Evolutionary conservation across 1,140 invertebrate species (phyloP).

Genomic region (Andrena cerasifolii): DNA sequence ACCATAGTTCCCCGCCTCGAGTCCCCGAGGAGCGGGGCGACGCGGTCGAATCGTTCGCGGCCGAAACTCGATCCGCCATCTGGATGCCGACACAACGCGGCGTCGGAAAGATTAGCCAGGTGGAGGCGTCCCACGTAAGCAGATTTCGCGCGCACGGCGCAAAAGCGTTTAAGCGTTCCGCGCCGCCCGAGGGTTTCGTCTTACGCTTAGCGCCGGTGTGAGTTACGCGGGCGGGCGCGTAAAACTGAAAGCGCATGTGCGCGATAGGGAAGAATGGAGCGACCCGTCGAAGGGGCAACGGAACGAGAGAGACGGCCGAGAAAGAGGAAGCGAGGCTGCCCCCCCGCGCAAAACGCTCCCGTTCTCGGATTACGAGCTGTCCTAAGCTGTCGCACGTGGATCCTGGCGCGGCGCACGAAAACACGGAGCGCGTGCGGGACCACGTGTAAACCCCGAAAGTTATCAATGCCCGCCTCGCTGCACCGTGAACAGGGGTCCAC

Average conservation of each 20-base stretch:
- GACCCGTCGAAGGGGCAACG: slow-evolving; percentile 38
- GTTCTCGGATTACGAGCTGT: slow-evolving; percentile 70
- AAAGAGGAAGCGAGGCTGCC: neutral
- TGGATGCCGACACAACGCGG: slow-evolving; percentile 9
- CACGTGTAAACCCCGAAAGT: slow-evolving; percentile 37
- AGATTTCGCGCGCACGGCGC: slow-evolving; percentile 24
- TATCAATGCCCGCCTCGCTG: slow-evolving; percentile 32
- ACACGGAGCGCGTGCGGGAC: slow-evolving; percentile 49
- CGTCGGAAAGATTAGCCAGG: slow-evolving; percentile 52
- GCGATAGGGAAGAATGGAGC: slow-evolving; percentile 32
- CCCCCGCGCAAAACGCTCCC: slow-evolving; percentile 50
- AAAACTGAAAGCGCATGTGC: slow-evolving; percentile 1
- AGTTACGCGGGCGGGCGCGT: neutral
- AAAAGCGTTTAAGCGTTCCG: slow-evolving; percentile 21
- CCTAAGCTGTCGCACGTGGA: slow-evolving; percentile 49
- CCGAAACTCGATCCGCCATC: slow-evolving; percentile 49
- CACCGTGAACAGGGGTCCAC: slow-evolving; percentile 39
- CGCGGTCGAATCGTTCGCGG: neutral
- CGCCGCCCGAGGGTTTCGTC: slow-evolving; percentile 21
- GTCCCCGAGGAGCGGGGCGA: neutral
- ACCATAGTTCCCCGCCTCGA: neutral
- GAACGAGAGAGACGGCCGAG: slow-evolving; percentile 29
- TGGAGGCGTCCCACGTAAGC: slow-evolving; percentile 2
- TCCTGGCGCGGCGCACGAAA: neutral
- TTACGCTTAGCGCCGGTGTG: slow-evolving; percentile 41